Percentiles rank a stretch among this genome's conserved stretches.
Evolutionary conservation across 2,113 vertebrate genomes (phyloP).

Genomic region (Cavia porcellus): DNA sequence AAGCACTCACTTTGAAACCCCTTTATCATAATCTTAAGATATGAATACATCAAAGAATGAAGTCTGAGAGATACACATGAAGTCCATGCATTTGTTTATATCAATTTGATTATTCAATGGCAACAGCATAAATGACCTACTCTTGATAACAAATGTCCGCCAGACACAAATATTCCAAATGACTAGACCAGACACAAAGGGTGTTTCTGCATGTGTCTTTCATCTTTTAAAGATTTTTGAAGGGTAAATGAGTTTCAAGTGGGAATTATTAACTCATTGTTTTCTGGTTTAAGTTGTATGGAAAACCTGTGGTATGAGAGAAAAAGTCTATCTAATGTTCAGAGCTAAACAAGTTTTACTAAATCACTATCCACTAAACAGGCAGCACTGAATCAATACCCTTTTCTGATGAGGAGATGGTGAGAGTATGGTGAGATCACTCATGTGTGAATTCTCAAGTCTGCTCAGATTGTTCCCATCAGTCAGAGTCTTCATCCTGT

Average conservation of each 20-base stretch:
- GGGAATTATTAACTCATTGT: background rate
- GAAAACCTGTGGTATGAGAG: background rate
- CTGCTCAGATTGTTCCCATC: background rate
- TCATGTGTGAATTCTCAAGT: background rate
- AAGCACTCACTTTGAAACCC: background rate
- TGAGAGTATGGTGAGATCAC: background rate
- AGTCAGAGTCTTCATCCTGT: background rate
- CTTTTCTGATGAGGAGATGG: background rate
- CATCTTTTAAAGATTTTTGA: background rate
- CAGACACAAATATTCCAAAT: background rate
- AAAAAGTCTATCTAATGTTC: background rate
- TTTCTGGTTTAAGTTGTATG: background rate
- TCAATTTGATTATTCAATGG: background rate
- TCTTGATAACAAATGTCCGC: background rate
- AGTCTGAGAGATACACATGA: background rate
- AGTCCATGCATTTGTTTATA: background rate
- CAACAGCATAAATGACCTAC: background rate
- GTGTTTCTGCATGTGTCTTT: background rate
- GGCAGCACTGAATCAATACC: background rate
- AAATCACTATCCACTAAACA: background rate
- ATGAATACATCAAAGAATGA: background rate
- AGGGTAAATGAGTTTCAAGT: background rate
- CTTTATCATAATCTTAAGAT: background rate
- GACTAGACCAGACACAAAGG: background rate
- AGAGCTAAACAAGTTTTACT: background rate